Evolutionary conservation across 1,140 invertebrate genomes (phyloP), one percentile per base, ranked within the genome.

Genomic region (Ylistrum balloti): DNA sequence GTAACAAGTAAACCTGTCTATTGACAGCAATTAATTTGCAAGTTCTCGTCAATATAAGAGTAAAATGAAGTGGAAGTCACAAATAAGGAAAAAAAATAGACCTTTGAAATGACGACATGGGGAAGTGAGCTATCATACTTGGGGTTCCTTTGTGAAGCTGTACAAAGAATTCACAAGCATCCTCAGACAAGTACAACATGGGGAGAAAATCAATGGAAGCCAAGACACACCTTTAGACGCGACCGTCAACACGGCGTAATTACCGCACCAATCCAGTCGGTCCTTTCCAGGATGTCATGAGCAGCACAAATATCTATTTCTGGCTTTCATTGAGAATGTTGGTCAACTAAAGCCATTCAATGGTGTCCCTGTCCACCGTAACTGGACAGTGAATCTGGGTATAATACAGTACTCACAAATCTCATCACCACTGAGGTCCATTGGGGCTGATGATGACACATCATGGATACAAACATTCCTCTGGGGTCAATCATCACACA

Each of bases 141-240:
- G 22, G 56, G 28, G n/a, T 28, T 74, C 56, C n/a, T 74, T 74
- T 74, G 56, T 74, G 56, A 74, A 74, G 56, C 56, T 28, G n/a
- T 28, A 74, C 56, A 74, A n/a, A 11, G 56, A n/a, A 74, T 74
- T 74, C 22, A 28, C 56, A 11, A 74, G 56, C 56, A n/a, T 74
- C 56, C 56, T 74, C 56, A 74, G 56, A 74, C 56, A 28, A n/a
- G 28, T 74, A 74, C 56, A 74, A 74, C 56, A 74, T 11, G n/a
- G n/a, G 56, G 28, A 74, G 56, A 74, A 74, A 74, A 74, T 74
- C 56, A 74, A 74, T 74, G 56, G 56, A 74, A 74, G 56, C 56
- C 56, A 74, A 74, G 56, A 74, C 56, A 74, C 56, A 74, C 56
- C 56, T 74, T 74, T 74, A 17, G 56, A 74, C 0, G 56, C 22